phyloP scores from a whole-genome alignment of 37 sponge, comb jelly and placozoan species.

The Diacarnus erythraeanus region DNA sequence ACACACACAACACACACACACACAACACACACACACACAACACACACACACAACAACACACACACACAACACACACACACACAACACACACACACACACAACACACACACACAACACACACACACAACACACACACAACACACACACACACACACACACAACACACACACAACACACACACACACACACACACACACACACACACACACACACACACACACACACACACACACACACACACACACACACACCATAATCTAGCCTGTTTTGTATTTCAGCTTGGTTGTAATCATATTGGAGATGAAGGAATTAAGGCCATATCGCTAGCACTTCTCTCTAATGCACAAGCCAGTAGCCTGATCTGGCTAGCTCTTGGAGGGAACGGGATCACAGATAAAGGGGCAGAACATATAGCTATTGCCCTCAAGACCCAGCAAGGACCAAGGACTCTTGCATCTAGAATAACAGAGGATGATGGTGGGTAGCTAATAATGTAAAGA shows the following conservation, averaged over 20 bases:
- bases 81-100: no score
- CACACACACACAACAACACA: no score
- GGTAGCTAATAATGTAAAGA: no score
- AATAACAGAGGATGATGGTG: not conserved
- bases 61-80: no score
- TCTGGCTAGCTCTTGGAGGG: conserved; percentile 73
- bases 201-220: conserved; percentile 16
- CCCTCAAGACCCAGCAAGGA: conserved; percentile 22
- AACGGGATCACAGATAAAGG: conserved; percentile 67
- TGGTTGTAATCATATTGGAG: conserved; percentile 71
- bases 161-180: no score
- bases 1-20: no score
- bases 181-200: conserved; percentile 6
- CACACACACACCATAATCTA: no score
- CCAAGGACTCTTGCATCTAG: not conserved
- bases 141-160: no score
- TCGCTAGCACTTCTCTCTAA: conserved; percentile 52
- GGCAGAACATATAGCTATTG: conserved; percentile 42
- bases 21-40: no score
- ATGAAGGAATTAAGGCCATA: conserved; percentile 62
- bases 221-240: not conserved
- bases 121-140: no score
- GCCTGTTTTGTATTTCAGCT: no score
- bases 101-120: no score
- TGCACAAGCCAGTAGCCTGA: conserved; percentile 15